These are phyloP conservation scores for Coregonus clupeaformis DNA, from an alignment of 2,113 vertebrate genomes.

Conservation along the genomic window DNA sequence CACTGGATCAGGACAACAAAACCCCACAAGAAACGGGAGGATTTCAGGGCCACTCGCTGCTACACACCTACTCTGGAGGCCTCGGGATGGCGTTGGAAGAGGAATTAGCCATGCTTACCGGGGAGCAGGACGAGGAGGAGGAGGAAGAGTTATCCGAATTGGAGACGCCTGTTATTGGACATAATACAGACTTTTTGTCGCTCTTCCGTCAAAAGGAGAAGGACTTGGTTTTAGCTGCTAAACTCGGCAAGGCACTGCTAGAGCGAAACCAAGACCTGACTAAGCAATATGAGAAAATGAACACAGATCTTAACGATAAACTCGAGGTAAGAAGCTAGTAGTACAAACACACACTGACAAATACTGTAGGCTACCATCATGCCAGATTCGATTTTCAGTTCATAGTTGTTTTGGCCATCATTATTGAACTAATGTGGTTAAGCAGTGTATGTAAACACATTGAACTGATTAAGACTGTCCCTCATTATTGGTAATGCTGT, in stretches of 20 bases:
- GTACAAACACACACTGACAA: background rate
- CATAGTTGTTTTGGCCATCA: background rate
- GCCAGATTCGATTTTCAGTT: background rate
- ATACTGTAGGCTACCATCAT: background rate
- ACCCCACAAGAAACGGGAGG: constrained; percentile 58
- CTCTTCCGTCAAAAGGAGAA: constrained; percentile 94
- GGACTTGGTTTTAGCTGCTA: constrained; percentile 92
- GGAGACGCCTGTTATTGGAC: constrained; percentile 59
- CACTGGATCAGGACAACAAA: constrained; percentile 37
- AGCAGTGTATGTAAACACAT: background rate
- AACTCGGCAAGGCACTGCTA: constrained; percentile 93
- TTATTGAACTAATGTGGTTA: background rate
- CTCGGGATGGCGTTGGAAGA: constrained; percentile 82
- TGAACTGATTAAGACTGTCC: background rate
- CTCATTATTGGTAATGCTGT: background rate
- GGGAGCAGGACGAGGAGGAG: constrained; percentile 69
- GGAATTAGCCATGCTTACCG: constrained; percentile 75
- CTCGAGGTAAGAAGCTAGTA: constrained; percentile 82
- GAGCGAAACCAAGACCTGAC: constrained; percentile 96
- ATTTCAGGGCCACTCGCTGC: constrained; percentile 54
- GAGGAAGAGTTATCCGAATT: constrained; percentile 62
- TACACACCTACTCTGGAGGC: constrained; percentile 68
- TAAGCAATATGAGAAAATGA: constrained; percentile 95
- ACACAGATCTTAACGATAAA: constrained; percentile 93
- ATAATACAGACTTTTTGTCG: constrained; percentile 80